phyloP scores from a whole-genome alignment of 1,140 invertebrate species.

The Temnothorax longispinosus region DNA sequence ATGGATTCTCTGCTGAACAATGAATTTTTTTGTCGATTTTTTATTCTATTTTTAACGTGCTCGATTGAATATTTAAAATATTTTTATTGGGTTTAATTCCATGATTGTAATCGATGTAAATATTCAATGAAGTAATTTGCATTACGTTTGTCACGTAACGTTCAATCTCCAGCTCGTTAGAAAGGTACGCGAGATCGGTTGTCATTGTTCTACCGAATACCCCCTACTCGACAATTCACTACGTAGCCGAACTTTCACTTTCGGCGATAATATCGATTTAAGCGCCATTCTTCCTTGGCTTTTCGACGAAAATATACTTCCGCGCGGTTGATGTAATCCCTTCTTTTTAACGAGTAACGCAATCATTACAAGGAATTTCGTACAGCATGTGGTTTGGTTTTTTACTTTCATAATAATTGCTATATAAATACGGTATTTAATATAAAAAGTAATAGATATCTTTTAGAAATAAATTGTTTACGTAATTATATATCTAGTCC shows the following conservation, averaged over 20 bases:
- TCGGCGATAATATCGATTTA: constrained; percentile 69
- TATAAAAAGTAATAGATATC: not conserved
- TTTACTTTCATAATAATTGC: not conserved
- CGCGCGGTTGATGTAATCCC: not conserved
- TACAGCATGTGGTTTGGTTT: not conserved
- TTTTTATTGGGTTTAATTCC: not conserved
- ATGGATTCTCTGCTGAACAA: not conserved
- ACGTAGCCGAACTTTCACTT: constrained; percentile 76
- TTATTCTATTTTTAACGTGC: not conserved
- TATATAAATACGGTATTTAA: not conserved
- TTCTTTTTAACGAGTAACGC: not conserved
- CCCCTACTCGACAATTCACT: constrained; percentile 64
- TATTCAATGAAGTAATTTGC: constrained; percentile 15
- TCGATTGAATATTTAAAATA: not conserved
- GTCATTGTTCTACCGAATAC: constrained; percentile 74
- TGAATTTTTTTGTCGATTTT: not conserved
- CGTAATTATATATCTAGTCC: not conserved
- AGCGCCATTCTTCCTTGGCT: constrained; percentile 5
- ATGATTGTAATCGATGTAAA: not conserved
- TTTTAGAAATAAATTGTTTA: not conserved
- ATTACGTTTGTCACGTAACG: constrained; percentile 39
- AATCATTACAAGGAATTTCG: not conserved
- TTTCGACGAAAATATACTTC: constrained; percentile 2
- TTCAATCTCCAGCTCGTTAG: constrained; percentile 70
- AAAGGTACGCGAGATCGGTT: constrained; percentile 72